Evolutionary conservation across 2,113 vertebrate genomes (phyloP), one percentile per base, ranked within the genome.

Genomic region (Caranx melampygus): DNA sequence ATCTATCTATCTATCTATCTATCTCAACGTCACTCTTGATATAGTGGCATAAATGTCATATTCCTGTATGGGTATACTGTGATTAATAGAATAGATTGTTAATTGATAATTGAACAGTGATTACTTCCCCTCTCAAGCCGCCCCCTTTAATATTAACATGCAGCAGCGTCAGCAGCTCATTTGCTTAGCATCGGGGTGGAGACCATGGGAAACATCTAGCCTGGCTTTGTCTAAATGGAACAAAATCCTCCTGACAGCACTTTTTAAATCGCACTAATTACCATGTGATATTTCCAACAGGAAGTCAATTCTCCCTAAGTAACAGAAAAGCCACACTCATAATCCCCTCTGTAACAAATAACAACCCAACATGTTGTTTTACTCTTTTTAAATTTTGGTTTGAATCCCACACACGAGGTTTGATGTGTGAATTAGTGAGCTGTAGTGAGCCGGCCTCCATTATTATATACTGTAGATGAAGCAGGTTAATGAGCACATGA

Each of bases 401-500:
- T 3, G 4, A 33, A 71, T 59, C 71, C 74, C 81, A 82, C 55
- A 82, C 86, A 72, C 8, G 3, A 65, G 52, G 61, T 6, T 52
- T 42, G 62, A 45, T 65, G 45, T 61, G 54, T 37, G 69, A 52
- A 82, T 82, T 77, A 84, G 16, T 26, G 54, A 70, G 60, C 61
- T 33, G 26, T 33, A 34, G 47, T 67, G 68, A 84, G 83, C 71
- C 72, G 83, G 83, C 71, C 72, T 21, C 21, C 9, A 64, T 86
- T 88, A 26, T 26, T 26, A 26, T 1, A 61, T 83, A 47, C 51
- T 33, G 47, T 57, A 6, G 75, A 87, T 88, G 75, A 90, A 88
- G 66, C 63, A 35, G 60, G 75, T 66, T 88, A 87, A 91, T 88
- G 79, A 89, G 79, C 54, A 51, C 26, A 60, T 90, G 80, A 90